These are phyloP conservation scores for Ceyx melanurus DNA, from an alignment of 2,113 vertebrate genomes.

Conservation along the genomic window DNA sequence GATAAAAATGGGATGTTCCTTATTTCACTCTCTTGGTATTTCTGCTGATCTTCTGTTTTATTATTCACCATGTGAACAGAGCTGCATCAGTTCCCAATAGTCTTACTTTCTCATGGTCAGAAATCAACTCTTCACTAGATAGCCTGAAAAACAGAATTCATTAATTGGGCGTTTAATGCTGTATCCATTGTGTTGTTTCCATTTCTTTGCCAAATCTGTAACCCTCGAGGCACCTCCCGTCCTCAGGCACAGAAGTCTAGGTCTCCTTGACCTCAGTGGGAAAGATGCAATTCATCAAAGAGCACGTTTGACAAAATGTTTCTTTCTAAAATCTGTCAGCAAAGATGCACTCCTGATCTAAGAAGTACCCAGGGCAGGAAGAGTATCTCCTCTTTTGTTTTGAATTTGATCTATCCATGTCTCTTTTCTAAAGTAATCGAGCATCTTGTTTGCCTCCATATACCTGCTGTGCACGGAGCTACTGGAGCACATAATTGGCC, in stretches of 20 bases:
- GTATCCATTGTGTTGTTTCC: neutral
- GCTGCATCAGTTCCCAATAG: neutral
- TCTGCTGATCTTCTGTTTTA: neutral
- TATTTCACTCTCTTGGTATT: neutral
- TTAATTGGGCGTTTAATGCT: neutral
- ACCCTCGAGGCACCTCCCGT: neutral
- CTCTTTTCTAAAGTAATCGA: conserved; percentile 7
- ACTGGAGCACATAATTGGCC: conserved; percentile 18
- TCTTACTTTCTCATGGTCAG: neutral
- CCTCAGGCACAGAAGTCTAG: neutral
- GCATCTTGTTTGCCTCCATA: neutral
- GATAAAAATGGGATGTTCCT: neutral
- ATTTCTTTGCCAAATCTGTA: neutral
- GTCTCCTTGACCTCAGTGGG: neutral
- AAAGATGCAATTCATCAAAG: neutral
- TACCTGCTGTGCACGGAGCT: conserved; percentile 29
- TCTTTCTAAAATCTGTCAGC: neutral
- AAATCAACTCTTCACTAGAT: neutral
- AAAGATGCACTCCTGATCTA: neutral
- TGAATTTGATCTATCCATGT: conserved; percentile 1
- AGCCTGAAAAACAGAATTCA: neutral
- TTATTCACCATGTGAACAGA: neutral
- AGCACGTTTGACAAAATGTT: neutral
- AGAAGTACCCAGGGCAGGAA: neutral
- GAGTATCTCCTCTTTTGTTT: neutral